These are phyloP conservation scores for Furnarius figulus DNA, from an alignment of 2,113 vertebrate genomes.

Conservation along the genomic window DNA sequence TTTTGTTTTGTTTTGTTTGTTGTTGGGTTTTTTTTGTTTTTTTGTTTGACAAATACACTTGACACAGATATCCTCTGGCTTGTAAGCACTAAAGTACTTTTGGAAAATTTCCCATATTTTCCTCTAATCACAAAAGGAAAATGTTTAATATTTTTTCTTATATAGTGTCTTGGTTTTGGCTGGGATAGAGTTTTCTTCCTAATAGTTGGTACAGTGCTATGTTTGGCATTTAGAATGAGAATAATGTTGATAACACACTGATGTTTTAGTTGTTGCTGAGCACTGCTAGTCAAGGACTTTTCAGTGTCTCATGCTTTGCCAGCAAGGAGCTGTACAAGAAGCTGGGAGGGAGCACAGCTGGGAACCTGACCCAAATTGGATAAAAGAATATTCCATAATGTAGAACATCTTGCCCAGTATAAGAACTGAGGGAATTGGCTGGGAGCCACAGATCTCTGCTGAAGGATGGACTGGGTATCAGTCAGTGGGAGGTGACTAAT, in stretches of 20 bases:
- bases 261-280: not conserved
- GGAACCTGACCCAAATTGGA: not conserved
- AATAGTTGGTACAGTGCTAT: not conserved
- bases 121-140: not conserved
- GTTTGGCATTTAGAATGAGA: not conserved
- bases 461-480: not conserved
- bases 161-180: not conserved
- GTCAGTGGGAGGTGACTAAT: not conserved
- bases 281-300: not conserved
- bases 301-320: not conserved
- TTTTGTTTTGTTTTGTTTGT: no score
- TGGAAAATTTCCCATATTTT: not conserved
- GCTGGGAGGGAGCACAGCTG: not conserved
- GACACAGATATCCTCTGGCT: not conserved
- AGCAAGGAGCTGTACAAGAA: not conserved
- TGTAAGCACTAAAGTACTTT: not conserved
- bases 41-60: not conserved
- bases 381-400: not conserved
- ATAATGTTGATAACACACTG: not conserved
- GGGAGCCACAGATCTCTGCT: not conserved
- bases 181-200: not conserved
- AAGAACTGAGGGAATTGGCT: not conserved
- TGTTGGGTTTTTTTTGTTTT: not conserved
- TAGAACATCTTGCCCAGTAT: not conserved
- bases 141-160: not conserved